Percentiles rank a stretch among this genome's conserved stretches.
phyloP scores from a whole-genome alignment of 2,113 vertebrate genomes.

The Hippocampus barbouri region DNA sequence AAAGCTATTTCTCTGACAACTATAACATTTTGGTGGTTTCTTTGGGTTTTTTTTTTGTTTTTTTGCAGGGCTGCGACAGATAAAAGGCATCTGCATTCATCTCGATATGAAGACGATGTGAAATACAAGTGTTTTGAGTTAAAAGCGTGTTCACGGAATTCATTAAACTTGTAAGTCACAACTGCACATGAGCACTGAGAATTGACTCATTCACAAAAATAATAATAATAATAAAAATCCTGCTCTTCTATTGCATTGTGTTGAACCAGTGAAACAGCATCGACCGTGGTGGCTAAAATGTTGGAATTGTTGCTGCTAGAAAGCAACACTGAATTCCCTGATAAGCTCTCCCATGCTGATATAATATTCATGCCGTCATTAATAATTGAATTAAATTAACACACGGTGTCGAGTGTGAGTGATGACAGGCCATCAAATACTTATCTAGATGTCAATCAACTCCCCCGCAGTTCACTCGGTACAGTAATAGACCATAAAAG shows the following conservation, averaged over 20 bases:
- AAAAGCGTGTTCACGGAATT: neutral
- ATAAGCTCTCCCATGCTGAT: constrained; percentile 47
- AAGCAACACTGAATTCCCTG: constrained; percentile 57
- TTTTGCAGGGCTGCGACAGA: neutral
- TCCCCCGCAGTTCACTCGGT: constrained; percentile 12
- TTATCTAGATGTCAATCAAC: constrained; percentile 65
- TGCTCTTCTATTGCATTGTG: constrained; percentile 46
- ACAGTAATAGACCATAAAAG: constrained; percentile 18
- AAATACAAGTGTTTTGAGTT: neutral
- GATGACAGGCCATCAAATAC: constrained; percentile 61
- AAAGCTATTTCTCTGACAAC: neutral
- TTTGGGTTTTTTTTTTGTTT: neutral
- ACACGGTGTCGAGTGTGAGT: constrained; percentile 55
- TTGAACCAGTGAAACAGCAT: constrained; percentile 16
- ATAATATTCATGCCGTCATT: constrained; percentile 69
- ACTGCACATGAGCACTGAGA: neutral
- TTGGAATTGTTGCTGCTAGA: constrained; percentile 49
- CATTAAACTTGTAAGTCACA: neutral
- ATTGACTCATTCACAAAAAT: neutral
- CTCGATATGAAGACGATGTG: neutral
- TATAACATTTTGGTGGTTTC: neutral
- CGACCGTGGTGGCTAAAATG: constrained; percentile 33
- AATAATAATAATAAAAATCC: neutral
- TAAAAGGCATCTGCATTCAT: neutral
- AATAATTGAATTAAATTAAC: constrained; percentile 72